Evolutionary conservation across 2,888 invertebrate species (phyloP).

Genomic region (Dioctria rufipes): DNA sequence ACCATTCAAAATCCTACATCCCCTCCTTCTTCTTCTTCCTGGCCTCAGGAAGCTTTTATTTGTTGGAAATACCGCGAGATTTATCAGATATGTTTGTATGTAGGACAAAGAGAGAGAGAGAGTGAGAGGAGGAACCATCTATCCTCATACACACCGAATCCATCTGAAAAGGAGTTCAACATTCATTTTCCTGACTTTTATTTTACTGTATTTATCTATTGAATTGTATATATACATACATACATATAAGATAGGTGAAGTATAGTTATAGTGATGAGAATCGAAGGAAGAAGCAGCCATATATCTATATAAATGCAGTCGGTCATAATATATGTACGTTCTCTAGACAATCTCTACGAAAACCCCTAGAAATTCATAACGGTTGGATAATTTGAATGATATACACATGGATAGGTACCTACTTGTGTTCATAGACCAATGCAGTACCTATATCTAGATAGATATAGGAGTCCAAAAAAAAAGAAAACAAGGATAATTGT

Average conservation of each 20-base stretch:
- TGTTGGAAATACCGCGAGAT: slow-evolving; percentile 55
- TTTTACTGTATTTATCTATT: slow-evolving; percentile 23
- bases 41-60: slow-evolving; percentile 46
- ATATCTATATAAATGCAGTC: neutral
- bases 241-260: slow-evolving; percentile 33
- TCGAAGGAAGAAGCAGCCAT: slow-evolving; percentile 13
- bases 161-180: slow-evolving; percentile 31
- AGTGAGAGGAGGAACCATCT: neutral
- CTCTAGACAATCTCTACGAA: slow-evolving; percentile 40
- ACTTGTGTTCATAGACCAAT: slow-evolving; percentile 17
- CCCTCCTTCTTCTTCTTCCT: too few relatives aligned
- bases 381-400: slow-evolving; percentile 57
- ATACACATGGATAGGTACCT: slow-evolving; percentile 35
- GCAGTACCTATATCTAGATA: neutral
- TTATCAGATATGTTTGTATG: slow-evolving; percentile 33
- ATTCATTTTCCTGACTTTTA: slow-evolving; percentile 9
- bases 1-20: slow-evolving; percentile 9
- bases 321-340: too few relatives aligned
- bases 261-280: slow-evolving; percentile 7
- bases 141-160: slow-evolving; percentile 6
- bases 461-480: slow-evolving; percentile 6
- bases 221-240: neutral
- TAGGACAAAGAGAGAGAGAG: too few relatives aligned
- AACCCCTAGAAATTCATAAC: slow-evolving; percentile 55
- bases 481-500: slow-evolving; percentile 13